A percentile compares a stretch with the other conserved stretches of the same genome.
Conservation (phyloP, 2,113 vertebrate genomes). For the Herpetotheres cachinnans region DNA sequence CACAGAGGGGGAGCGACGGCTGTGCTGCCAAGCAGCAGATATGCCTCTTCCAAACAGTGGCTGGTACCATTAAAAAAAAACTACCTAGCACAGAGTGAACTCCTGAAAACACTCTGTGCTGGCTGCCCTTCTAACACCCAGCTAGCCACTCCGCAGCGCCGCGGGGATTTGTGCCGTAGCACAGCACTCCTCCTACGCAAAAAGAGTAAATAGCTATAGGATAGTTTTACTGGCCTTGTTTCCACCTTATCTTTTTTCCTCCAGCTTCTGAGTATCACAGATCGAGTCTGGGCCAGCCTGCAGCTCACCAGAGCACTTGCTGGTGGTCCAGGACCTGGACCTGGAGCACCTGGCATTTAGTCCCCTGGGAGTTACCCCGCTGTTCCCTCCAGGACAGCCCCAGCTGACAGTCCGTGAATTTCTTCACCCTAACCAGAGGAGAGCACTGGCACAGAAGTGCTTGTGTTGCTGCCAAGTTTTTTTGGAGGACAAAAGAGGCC, state of each 20-base stretch:
- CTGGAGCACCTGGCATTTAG: background rate
- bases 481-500: background rate
- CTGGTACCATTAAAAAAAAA: background rate
- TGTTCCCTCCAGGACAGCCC: background rate
- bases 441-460: background rate
- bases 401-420: background rate
- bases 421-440: background rate
- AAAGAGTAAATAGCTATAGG: background rate
- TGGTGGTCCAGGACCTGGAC: background rate
- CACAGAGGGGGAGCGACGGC: accelerated
- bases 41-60: background rate
- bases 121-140: background rate
- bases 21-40: background rate
- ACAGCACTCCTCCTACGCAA: background rate
- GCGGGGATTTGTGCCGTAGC: background rate
- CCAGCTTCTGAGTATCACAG: background rate
- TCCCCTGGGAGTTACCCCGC: background rate
- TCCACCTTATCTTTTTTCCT: background rate
- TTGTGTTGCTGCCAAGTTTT: background rate
- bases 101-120: background rate
- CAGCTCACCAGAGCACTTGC: background rate
- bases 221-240: background rate
- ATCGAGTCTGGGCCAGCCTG: background rate
- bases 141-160: background rate
- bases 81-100: background rate